Percentiles rank a stretch among this genome's conserved stretches.
These are phyloP conservation scores for Thalassoma bifasciatum DNA, from an alignment of 2,113 vertebrate species.

Conservation along the genomic window DNA sequence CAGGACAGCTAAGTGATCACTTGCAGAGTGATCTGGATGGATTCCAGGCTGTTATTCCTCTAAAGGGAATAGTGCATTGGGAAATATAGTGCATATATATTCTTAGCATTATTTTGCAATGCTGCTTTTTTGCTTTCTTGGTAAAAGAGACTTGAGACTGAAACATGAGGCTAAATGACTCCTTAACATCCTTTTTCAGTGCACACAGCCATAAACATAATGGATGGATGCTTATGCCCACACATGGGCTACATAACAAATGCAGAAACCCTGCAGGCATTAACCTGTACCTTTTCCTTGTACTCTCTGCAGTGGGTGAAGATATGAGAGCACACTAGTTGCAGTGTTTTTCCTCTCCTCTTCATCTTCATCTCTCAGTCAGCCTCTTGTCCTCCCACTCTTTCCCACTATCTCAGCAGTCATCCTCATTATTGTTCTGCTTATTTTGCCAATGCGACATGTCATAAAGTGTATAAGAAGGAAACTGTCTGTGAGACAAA, in stretches of 20 bases:
- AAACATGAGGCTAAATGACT: conserved; percentile 9
- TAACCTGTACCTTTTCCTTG: conserved; percentile 7
- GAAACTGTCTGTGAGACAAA: conserved; percentile 48
- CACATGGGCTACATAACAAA: conserved; percentile 16
- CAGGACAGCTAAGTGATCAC: not conserved
- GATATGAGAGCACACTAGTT: conserved; percentile 18
- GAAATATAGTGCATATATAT: not conserved
- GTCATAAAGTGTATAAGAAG: conserved; percentile 53
- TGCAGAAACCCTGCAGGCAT: conserved; percentile 6
- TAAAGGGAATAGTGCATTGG: not conserved
- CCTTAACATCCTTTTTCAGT: conserved; percentile 1
- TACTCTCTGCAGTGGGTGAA: conserved; percentile 43
- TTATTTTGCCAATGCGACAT: conserved; percentile 45
- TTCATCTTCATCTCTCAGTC: conserved; percentile 38
- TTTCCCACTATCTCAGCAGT: conserved; percentile 48
- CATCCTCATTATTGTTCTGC: conserved; percentile 58
- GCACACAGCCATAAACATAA: conserved; percentile 1
- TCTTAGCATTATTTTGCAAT: not conserved
- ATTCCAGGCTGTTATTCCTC: not conserved
- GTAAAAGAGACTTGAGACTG: not conserved
- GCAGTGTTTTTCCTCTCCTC: conserved; percentile 28
- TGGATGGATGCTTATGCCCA: conserved; percentile 8
- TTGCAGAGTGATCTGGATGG: too few species aligned
- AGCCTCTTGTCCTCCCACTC: conserved; percentile 52
- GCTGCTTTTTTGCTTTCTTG: not conserved